Evolutionary conservation across 2,797 vertebrate genomes (phyloP), one percentile per base, ranked within the genome.

Genomic region (Melanotaenia trifasciata): DNA sequence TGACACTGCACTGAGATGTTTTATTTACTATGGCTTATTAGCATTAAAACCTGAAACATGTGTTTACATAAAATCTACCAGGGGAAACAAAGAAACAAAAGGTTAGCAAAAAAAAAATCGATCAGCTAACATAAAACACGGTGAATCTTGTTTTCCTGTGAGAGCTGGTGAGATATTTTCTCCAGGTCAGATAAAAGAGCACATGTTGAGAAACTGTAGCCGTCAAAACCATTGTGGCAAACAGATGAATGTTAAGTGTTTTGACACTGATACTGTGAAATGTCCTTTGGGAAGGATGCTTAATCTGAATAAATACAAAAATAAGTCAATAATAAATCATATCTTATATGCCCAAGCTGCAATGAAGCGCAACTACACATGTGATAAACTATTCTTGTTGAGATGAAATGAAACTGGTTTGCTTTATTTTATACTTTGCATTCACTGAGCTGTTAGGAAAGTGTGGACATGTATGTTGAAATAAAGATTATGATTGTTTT

Each of bases 401-500:
- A 35, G 35, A 60, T 9, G 45, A 8, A 16, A 9, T 43, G 1
- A 26, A 22, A 24, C 28, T 65, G 32, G 16, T 72, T 76, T 60
- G 32, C 65, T 2, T 70, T 33, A 22, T 60, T 84, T 74, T 58
- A 79, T 62, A 56, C 18, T 65, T 72, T 77, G 22, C 38, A 68
- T 67, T 65, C 7, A 65, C 1, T 71, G 22, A 72, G 14, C 50
- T 84, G 32, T 76, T 66, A 64, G 65, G 32, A 64, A 76, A 70
- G 53, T 79, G 35, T 80, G 70, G 58, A 73, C 22, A 62, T 80
- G 43, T 81, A 57, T 85, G 56, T 57, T 60, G 63, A 69, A 92
- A 92, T 90, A 89, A 88, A 88, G 69, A 2, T 72, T 62, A 45
- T 28, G 24, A 35, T 59, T 70, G 45, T 84, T 87, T 82, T 80